Evolutionary conservation across 2,888 invertebrate genomes (phyloP).

Genomic region (Nematopogon swammerdamellus): DNA sequence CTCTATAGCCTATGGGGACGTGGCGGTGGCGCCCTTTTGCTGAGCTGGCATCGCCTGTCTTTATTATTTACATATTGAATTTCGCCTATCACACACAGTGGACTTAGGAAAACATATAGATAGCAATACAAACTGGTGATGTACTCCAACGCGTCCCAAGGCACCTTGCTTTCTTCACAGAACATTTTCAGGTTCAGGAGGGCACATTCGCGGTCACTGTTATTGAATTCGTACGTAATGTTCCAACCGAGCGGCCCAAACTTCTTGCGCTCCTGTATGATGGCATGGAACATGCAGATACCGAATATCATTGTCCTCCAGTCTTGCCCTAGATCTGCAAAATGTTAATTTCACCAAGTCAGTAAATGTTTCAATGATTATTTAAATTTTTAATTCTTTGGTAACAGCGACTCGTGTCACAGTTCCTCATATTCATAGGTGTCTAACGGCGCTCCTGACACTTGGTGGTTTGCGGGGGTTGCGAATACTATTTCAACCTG

Average conservation of each 20-base stretch:
- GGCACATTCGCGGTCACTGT: slow-evolving; percentile 89
- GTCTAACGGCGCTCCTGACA: too few relatives aligned
- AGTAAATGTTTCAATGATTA: not conserved
- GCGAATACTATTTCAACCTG: too few relatives aligned
- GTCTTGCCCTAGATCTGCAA: slow-evolving; percentile 56
- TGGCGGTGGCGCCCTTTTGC: too few relatives aligned
- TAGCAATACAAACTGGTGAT: slow-evolving; percentile 70
- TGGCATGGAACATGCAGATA: slow-evolving; percentile 88
- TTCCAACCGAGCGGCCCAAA: slow-evolving; percentile 94
- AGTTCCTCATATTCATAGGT: too few relatives aligned
- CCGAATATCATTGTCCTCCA: slow-evolving; percentile 79
- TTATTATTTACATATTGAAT: too few relatives aligned
- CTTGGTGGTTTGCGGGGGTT: too few relatives aligned
- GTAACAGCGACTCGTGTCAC: too few relatives aligned
- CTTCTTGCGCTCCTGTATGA: slow-evolving; percentile 89
- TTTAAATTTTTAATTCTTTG: too few relatives aligned
- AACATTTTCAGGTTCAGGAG: slow-evolving; percentile 84
- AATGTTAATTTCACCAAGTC: slow-evolving; percentile 2
- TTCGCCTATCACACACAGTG: too few relatives aligned
- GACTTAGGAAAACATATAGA: too few relatives aligned
- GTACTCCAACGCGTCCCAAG: slow-evolving; percentile 89
- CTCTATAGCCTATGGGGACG: too few relatives aligned
- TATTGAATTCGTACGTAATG: slow-evolving; percentile 89
- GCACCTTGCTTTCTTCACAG: slow-evolving; percentile 65
- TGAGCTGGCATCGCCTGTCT: too few relatives aligned